Evolutionary conservation across 1,140 invertebrate species (phyloP).

Genomic region (Formica selysi): DNA sequence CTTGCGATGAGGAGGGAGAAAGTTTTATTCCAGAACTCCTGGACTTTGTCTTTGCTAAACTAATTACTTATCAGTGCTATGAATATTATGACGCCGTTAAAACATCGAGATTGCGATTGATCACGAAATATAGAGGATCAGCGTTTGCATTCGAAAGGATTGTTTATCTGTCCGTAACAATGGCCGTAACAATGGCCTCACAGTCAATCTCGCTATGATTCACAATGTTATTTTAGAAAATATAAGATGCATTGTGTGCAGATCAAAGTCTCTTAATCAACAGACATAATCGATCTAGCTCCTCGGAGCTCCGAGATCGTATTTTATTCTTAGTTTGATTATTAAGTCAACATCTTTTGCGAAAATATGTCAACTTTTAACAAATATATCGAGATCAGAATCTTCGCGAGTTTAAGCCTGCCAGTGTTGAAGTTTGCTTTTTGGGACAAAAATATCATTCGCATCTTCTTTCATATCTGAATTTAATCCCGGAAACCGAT

Average conservation of each 20-base stretch:
- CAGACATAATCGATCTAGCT: neutral
- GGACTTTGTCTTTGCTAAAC: slow-evolving; percentile 51
- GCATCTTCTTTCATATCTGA: neutral
- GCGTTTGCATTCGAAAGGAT: slow-evolving; percentile 16
- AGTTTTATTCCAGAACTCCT: slow-evolving; percentile 39
- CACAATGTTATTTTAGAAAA: slow-evolving; percentile 28
- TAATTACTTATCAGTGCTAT: slow-evolving; percentile 53
- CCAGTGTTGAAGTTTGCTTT: neutral
- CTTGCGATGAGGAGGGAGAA: neutral
- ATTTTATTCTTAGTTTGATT: slow-evolving; percentile 42
- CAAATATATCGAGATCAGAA: neutral
- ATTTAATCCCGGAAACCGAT: neutral
- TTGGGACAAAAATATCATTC: neutral
- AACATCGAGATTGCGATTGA: slow-evolving; percentile 42
- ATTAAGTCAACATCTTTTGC: slow-evolving; percentile 36
- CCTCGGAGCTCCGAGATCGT: neutral
- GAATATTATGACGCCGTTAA: slow-evolving; percentile 46
- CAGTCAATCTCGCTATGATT: neutral
- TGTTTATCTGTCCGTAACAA: slow-evolving; percentile 24
- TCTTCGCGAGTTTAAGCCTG: neutral
- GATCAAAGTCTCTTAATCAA: neutral
- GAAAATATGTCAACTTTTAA: slow-evolving; percentile 4
- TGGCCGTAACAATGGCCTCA: neutral
- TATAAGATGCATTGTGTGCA: neutral
- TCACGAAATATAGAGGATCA: slow-evolving; percentile 38